Base-by-base conservation (phyloP, 2,797 vertebrate genomes). In the Eulemur albifrons region DNA sequence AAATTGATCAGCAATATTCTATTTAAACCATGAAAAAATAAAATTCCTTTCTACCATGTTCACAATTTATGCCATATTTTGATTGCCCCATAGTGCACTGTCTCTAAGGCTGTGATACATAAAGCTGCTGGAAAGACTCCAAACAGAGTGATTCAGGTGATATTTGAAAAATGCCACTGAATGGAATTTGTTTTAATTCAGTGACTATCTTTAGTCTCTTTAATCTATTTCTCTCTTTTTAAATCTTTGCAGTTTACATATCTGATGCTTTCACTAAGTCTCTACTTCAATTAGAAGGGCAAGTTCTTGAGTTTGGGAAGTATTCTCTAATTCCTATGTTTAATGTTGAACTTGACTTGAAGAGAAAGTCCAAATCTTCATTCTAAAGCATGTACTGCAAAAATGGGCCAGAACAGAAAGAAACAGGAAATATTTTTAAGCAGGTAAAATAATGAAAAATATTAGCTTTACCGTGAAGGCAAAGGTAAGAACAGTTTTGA, bases 221-320 rank as follows among this genome's bases (percentile, higher is more conserved):
- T 63, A 88, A 40, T 72, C 45, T 84, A 67, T 76, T 88, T 95
- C 40, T 84, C 35, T 82, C 15, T 76, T 94, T 57, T 67, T 18
- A 93, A 87, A 30, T 79, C 50, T 96, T 91, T 88, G 35, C 17
- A 54, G 79, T 77, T 90, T 93, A 80, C 30, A 70, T 48, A 83
- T 77, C 32, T 63, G 48, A 70, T 76, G 27, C 7, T 92, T 94
- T 92, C 38, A 76, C 61, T 23, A 92, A 59, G n/a, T 38, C 15
- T 88, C 63, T 32, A 59, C 57, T 45, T 83, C 87, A 17, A 81
- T 88, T 79, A 82, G 11, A 32, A 4, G 3, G 9, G 5, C 52
- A 59, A 87, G 86, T 73, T 87, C 11, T n/a, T 61, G 45, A 95
- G n/a, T 69, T 79, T 88, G 43, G 54, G 85, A 96, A 97, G 81